Evolutionary conservation across 2,113 vertebrate species (phyloP).

Genomic region (Carollia perspicillata): DNA sequence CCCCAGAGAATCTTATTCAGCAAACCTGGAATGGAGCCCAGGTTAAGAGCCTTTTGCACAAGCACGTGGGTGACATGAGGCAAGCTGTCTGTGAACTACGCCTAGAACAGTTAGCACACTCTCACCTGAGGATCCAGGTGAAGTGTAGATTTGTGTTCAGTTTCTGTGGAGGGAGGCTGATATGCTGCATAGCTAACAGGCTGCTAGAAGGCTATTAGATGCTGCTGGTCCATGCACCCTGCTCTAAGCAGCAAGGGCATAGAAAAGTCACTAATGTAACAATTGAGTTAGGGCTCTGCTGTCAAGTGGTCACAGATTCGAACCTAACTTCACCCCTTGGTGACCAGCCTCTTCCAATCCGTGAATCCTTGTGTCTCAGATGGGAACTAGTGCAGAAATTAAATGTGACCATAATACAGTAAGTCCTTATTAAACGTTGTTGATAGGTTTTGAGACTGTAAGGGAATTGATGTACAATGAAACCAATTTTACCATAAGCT

Average conservation of each 20-base stretch:
- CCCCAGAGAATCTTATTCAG: background rate
- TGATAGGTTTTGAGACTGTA: background rate
- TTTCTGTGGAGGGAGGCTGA: background rate
- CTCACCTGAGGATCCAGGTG: background rate
- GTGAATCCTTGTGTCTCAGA: background rate
- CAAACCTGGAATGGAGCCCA: background rate
- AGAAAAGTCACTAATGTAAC: background rate
- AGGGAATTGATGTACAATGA: background rate
- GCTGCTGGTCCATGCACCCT: too few species aligned
- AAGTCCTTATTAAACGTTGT: background rate
- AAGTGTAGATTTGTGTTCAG: background rate
- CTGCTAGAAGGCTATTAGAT: background rate
- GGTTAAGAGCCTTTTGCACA: background rate
- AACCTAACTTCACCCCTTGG: background rate
- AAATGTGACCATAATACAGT: background rate
- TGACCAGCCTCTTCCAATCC: background rate
- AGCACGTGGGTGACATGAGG: background rate
- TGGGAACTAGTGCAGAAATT: background rate
- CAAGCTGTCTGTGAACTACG: background rate
- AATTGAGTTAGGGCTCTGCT: background rate
- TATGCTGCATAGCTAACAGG: background rate
- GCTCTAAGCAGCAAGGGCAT: background rate
- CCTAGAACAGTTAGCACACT: accelerated
- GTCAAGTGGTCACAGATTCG: background rate
- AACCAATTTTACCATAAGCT: background rate